Conservation (phyloP, 2,797 vertebrate genomes). For the Coluber constrictor region DNA sequence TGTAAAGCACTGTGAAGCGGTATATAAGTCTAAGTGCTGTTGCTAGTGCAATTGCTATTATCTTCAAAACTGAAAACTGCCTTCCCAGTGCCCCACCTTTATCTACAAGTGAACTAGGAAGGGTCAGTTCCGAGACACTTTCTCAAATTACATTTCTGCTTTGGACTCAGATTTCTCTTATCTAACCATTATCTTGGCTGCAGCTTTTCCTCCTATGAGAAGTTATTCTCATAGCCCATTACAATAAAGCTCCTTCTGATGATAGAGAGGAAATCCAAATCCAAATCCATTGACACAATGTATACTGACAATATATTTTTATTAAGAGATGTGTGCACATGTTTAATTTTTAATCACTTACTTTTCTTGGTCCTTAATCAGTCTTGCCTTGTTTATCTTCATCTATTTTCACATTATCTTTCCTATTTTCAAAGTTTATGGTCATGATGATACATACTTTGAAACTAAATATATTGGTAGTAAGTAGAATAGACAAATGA, state of each 20-base stretch:
- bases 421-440: not conserved
- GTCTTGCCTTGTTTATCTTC: not conserved
- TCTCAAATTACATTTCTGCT: not conserved
- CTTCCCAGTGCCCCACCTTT: not conserved
- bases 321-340: rapidly evolving
- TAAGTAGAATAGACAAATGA: not conserved
- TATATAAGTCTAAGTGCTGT: no score
- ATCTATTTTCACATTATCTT: not conserved
- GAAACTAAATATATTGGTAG: not conserved
- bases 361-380: not conserved
- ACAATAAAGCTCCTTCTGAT: not conserved
- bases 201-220: not conserved
- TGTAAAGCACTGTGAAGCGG: no score
- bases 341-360: constrained; percentile 12
- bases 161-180: not conserved
- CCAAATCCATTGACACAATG: not conserved
- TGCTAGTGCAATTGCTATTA: not conserved
- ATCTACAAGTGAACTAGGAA: not conserved
- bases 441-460: not conserved
- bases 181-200: not conserved
- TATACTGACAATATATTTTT: not conserved
- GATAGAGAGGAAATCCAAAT: not conserved
- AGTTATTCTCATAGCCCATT: not conserved
- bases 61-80: not conserved
- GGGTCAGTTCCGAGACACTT: not conserved